Conservation (phyloP, 2,888 invertebrate species). For the Sepioteuthis lessoniana region DNA sequence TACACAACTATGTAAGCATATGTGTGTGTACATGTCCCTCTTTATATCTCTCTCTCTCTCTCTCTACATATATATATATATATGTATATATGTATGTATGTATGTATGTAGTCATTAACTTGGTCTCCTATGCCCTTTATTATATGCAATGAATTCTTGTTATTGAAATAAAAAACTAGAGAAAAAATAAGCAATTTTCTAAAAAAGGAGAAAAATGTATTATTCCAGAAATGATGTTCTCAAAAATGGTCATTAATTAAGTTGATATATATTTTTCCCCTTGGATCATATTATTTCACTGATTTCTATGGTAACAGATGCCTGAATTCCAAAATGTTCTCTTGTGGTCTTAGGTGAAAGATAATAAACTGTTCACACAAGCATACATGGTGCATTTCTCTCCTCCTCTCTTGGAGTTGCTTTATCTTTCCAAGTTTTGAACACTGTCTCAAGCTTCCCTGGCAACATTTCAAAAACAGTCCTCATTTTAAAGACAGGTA, state of each 20-base stretch:
- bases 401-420: too few relatives aligned
- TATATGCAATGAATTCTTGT: background rate
- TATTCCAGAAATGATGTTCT: background rate
- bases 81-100: background rate
- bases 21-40: too few relatives aligned
- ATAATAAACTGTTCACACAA: too few relatives aligned
- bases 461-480: too few relatives aligned
- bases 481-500: too few relatives aligned
- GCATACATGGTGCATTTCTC: too few relatives aligned
- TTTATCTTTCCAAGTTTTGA: too few relatives aligned
- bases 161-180: background rate
- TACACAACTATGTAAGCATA: background rate
- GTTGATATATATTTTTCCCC: background rate
- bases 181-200: background rate
- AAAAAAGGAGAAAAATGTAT: background rate
- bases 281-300: background rate
- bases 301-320: background rate
- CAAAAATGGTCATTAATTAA: background rate
- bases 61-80: background rate
- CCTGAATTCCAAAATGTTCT: too few relatives aligned
- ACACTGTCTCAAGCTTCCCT: too few relatives aligned
- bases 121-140: background rate
- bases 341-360: too few relatives aligned
- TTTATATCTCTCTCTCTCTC: background rate
- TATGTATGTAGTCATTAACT: background rate